Conservation (phyloP, 2,797 vertebrate species). For the Oreonectes daqikongensis region DNA sequence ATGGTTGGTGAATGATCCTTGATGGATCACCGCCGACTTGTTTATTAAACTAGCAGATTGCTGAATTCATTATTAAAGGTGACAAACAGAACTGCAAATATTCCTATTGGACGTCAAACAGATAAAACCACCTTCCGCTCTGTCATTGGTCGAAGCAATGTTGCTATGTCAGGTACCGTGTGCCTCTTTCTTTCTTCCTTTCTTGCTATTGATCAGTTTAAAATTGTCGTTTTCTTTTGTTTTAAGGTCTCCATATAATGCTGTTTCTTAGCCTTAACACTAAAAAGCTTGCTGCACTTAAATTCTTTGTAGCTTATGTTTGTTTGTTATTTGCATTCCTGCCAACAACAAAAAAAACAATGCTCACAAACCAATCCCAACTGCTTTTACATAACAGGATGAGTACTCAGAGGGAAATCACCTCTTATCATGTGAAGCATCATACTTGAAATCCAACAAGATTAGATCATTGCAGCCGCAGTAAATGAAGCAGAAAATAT, state of each 20-base stretch:
- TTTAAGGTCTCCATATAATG: background rate
- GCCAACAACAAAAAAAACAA: background rate
- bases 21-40: background rate
- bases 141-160: background rate
- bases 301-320: background rate
- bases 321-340: background rate
- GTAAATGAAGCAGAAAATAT: conserved; percentile 16
- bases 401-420: conserved; percentile 34
- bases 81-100: background rate
- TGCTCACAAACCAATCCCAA: conserved; percentile 1
- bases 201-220: background rate
- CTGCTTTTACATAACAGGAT: conserved; percentile 9
- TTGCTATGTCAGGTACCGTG: background rate
- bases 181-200: background rate
- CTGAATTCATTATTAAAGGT: background rate
- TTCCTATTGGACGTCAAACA: background rate
- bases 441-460: conserved; percentile 28
- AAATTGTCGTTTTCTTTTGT: background rate
- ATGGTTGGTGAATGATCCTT: background rate
- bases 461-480: conserved; percentile 14
- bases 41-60: no score
- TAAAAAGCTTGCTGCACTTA: background rate
- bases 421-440: conserved; percentile 33
- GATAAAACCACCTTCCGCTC: background rate
- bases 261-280: background rate